Percentiles rank a stretch among this genome's conserved stretches.
Evolutionary conservation across 2,113 vertebrate genomes (phyloP).

Genomic region (rabbit (Oryctolagus cuniculus)): DNA sequence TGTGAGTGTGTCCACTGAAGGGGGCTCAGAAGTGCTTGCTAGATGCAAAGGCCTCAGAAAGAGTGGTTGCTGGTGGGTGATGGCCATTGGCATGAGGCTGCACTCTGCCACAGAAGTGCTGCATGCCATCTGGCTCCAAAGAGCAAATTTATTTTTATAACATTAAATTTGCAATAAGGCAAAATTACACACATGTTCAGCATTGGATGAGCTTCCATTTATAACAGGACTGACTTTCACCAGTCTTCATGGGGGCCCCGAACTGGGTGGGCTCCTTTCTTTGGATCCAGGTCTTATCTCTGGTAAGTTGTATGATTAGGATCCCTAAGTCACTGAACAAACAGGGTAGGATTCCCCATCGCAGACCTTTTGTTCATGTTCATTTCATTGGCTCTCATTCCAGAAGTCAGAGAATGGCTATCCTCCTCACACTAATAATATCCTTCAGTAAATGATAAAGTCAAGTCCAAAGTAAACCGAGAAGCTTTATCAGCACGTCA

Average conservation of each 20-base stretch:
- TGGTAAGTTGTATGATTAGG: constrained; percentile 82
- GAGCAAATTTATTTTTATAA: constrained; percentile 76
- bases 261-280: constrained; percentile 72
- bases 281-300: constrained; percentile 83
- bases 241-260: constrained; percentile 41
- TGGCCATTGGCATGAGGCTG: constrained; percentile 49
- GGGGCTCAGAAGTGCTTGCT: background rate
- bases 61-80: background rate
- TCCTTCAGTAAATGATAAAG: constrained; percentile 90
- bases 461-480: constrained; percentile 90
- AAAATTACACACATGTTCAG: constrained; percentile 63
- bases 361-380: constrained; percentile 88
- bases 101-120: constrained; percentile 55
- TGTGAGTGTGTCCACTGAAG: background rate
- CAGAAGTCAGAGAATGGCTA: constrained; percentile 83
- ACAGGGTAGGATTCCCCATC: constrained; percentile 86
- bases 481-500: constrained; percentile 91
- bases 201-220: constrained; percentile 72
- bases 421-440: constrained; percentile 90
- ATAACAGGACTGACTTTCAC: constrained; percentile 67
- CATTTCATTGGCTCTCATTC: constrained; percentile 87
- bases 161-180: constrained; percentile 19
- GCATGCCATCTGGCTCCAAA: constrained; percentile 70
- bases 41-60: background rate
- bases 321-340: constrained; percentile 86